Base-by-base conservation (phyloP, 1,140 invertebrate genomes). In the silkworm (Bombyx mori) region DNA sequence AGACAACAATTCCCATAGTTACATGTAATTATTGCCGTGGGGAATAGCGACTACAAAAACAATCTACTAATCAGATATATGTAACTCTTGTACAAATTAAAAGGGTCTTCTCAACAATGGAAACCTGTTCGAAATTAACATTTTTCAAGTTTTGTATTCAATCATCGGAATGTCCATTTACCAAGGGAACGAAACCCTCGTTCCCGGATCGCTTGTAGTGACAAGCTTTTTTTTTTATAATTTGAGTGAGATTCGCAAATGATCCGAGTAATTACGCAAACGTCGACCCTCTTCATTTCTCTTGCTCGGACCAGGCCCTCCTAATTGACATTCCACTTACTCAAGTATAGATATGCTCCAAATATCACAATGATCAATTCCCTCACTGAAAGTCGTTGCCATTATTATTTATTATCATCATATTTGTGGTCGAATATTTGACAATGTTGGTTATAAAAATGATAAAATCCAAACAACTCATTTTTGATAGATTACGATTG, bases 241-340 rank as follows among this genome's bases (percentile, higher is more conserved):
- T 86, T 81, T 69, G 64, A 68, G 70, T 62, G 71, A 76, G 69
- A 82, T 79, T 83, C 73, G 70, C 73, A 81, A 86, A 86, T 82
- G 79, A 86, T 86, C 79, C 79, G 69, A 75, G 69, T 84, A 84
- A 84, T 86, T 84, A 86, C 77, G 71, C 75, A 78, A 77, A 82
- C 72, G 82, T 83, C 82, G 75, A 86, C 80, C 82, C 82, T 83
- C 77, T 78, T 86, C 82, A 83, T 83, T 75, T 79, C 65, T 71
- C 67, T 52, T 62, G 66, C 62, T 73, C 63, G 60, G 52, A 57
- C 61, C 58, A 66, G 63, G 58, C 66, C 64, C 57, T 65, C 64
- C 54, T 76, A 74, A 77, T 77, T 73, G 72, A 68, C 56, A 71
- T 65, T 67, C 61, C 62, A 52, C 53, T 58, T 66, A 54, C 59